phyloP scores from a whole-genome alignment of 2,113 vertebrate genomes.

The Caloenas nicobarica region DNA sequence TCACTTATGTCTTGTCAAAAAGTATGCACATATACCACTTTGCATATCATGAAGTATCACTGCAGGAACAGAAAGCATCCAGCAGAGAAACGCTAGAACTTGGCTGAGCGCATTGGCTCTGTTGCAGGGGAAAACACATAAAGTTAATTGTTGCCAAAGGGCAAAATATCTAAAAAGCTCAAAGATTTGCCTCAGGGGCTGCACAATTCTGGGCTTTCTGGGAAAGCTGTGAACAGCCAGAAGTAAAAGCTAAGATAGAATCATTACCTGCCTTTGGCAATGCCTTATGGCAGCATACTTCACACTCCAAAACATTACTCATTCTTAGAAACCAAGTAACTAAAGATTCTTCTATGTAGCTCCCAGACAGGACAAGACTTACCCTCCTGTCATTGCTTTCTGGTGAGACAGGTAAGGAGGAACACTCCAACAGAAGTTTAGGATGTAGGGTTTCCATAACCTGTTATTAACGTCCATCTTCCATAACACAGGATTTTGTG shows the following conservation, averaged over 20 bases:
- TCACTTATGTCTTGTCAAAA: not conserved
- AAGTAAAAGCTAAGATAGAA: not conserved
- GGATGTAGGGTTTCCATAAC: not conserved
- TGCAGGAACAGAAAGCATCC: not conserved
- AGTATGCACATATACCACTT: rapidly evolving
- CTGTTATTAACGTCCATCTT: not conserved
- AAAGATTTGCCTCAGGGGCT: not conserved
- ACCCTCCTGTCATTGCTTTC: not conserved
- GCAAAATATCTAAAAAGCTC: not conserved
- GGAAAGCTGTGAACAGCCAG: not conserved
- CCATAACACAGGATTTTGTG: not conserved
- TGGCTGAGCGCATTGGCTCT: not conserved
- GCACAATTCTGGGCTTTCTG: not conserved
- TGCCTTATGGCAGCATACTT: not conserved
- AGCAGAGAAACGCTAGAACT: not conserved
- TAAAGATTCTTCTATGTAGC: not conserved
- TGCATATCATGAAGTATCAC: not conserved
- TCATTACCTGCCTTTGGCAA: not conserved
- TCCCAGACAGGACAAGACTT: not conserved
- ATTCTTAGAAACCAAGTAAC: not conserved
- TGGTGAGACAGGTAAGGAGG: not conserved
- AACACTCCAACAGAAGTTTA: not conserved
- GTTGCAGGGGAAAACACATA: not conserved
- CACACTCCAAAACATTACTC: not conserved
- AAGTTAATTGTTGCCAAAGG: not conserved